Percentiles rank a stretch among this genome's conserved stretches.
phyloP scores from a whole-genome alignment of 2,888 invertebrate species.

The Agelastica alni region DNA sequence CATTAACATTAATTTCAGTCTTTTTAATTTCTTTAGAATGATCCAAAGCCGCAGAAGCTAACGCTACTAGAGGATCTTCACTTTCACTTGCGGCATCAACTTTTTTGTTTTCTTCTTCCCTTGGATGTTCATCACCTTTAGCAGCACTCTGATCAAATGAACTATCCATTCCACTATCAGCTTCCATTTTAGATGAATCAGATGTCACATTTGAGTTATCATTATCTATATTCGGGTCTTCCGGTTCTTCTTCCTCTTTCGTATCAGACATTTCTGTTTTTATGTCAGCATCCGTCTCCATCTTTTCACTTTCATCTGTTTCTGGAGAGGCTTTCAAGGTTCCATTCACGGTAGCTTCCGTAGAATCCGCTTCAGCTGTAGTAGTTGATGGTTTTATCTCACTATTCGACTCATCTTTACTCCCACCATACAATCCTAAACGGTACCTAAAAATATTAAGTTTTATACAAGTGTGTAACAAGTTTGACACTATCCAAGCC shows the following conservation, averaged over 20 bases:
- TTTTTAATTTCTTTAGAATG: constrained; percentile 51
- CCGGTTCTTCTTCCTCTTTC: constrained; percentile 5
- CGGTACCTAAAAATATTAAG: constrained; percentile 42
- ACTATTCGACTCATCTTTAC: constrained; percentile 47
- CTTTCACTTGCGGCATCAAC: constrained; percentile 30
- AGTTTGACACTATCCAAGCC: not conserved
- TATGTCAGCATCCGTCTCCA: constrained; percentile 34
- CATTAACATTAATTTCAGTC: constrained; percentile 41
- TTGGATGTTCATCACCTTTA: no score
- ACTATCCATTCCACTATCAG: constrained; percentile 36
- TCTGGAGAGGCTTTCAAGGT: constrained; percentile 24
- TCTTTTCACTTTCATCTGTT: constrained; percentile 33
- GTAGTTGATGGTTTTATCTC: constrained; percentile 37
- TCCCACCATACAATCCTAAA: constrained; percentile 52
- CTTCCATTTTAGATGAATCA: constrained; percentile 25
- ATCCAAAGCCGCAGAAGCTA: constrained; percentile 58
- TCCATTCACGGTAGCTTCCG: constrained; percentile 41
- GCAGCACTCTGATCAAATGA: constrained; percentile 28
- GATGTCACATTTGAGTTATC: no score
- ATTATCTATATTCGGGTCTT: no score
- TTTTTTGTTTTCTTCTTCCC: no score
- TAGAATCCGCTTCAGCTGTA: constrained; percentile 46
- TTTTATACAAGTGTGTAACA: not conserved
- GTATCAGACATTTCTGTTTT: constrained; percentile 29
- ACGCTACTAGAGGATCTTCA: constrained; percentile 47